Base-by-base conservation (phyloP, 2,888 invertebrate species). In the Cheiracanthium punctorium region DNA sequence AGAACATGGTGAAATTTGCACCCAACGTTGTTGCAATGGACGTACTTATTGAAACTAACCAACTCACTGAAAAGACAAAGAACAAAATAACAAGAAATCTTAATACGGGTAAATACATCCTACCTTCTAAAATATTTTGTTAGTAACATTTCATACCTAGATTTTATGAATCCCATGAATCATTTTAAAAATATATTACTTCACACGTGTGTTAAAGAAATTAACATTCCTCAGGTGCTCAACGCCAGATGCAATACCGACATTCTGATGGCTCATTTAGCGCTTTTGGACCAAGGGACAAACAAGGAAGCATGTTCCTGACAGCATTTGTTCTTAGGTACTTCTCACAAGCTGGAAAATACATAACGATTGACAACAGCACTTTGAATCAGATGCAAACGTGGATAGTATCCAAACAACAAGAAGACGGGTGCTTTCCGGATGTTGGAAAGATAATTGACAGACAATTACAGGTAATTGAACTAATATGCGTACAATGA, bases 251-350 rank as follows among this genome's bases (percentile, higher is more conserved):
- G 84, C 95, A 94, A 82, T 96, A 95, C 91, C 93, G 94, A 69
- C 95, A 95, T 89, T 92, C 93, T 0, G 94, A 95, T 82, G 96
- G 96, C 0, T 96, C 96, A 0, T 96, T 96, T 92, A 96, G 96
- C 67, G 96, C 96, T 0, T 96, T 96, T 90, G 96, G 96, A 0
- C 82, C 90, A 17, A 92, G 93, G 0, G 95, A 95, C 90, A 84
- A 87, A 7, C 91, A 92, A 0, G 95, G 96, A 0, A 96, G 96
- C 0, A 94, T 93, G 92, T 95, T 95, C 94, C 93, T 96, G 32
- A 96, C 96, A 0, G 95, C 96, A 0, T 96, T 96, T 91, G 94
- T 95, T 4, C 93, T 96, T 0, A 94, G 94, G 89, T 95, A 95
- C n/a, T 92, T 96, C 88, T 93, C 94, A 7, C 93, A 94, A 92